phyloP scores from a whole-genome alignment of 30 jellyfish, hydroid and myxozoan species.

The Aurelia sp. region DNA sequence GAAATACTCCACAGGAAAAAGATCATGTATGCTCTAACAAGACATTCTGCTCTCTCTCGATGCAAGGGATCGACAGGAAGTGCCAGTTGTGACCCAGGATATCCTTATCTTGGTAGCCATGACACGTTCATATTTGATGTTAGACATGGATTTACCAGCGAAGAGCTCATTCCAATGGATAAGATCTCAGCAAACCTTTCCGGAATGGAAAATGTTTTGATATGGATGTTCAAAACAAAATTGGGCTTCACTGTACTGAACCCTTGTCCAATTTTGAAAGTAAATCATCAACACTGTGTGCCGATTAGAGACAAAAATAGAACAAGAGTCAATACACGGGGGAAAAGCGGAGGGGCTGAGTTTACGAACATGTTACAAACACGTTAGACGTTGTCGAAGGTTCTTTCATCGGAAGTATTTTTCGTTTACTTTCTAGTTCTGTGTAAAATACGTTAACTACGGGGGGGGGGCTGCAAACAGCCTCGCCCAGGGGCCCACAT shows the following conservation, averaged over 20 bases:
- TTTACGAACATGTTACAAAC: not conserved
- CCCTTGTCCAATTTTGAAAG: slow-evolving; percentile 48
- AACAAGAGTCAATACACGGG: slow-evolving; percentile 12
- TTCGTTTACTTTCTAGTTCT: no score
- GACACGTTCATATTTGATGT: slow-evolving; percentile 1
- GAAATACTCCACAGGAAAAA: slow-evolving; percentile 1
- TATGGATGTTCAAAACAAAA: slow-evolving; percentile 45
- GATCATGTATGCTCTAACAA: slow-evolving; percentile 60
- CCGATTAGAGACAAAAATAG: slow-evolving; percentile 24
- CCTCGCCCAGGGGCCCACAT: no score
- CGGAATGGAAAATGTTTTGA: slow-evolving; percentile 52
- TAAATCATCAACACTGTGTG: slow-evolving; percentile 56
- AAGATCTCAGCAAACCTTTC: slow-evolving; percentile 20
- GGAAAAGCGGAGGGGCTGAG: not conserved
- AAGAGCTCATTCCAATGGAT: slow-evolving; percentile 12
- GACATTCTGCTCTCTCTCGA: slow-evolving; percentile 23
- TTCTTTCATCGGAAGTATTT: no score
- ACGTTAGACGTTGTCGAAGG: no score
- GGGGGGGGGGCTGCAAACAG: no score
- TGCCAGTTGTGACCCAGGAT: slow-evolving; percentile 43
- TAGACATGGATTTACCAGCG: not conserved
- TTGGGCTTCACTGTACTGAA: slow-evolving; percentile 29
- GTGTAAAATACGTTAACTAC: no score
- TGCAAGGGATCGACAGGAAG: slow-evolving; percentile 14
- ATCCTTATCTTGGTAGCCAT: slow-evolving; percentile 55